phyloP scores from a whole-genome alignment of 2,113 vertebrate genomes.

The Paedocypris sp. region DNA sequence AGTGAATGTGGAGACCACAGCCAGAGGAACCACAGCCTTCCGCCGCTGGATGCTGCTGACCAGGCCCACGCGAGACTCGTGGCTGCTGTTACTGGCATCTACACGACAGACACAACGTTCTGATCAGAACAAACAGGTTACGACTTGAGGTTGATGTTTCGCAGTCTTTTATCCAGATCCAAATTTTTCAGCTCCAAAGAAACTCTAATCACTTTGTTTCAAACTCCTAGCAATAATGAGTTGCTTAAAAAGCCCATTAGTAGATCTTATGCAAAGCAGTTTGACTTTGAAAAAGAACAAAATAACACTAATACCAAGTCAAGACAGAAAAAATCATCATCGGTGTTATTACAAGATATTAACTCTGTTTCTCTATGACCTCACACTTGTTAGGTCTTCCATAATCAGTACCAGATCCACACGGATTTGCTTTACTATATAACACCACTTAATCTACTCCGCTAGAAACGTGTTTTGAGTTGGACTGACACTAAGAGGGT shows the following conservation, averaged over 20 bases:
- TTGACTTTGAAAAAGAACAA: too few relatives aligned
- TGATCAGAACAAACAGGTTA: neutral
- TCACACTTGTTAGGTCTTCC: neutral
- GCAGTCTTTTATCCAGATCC: too few relatives aligned
- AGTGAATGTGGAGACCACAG: slow-evolving; percentile 87
- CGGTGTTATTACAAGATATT: neutral
- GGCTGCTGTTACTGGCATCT: slow-evolving; percentile 98
- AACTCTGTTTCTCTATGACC: neutral
- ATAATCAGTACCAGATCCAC: neutral
- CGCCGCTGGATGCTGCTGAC: slow-evolving; percentile 70
- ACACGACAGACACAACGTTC: slow-evolving; percentile 36
- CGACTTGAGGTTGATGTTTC: too few relatives aligned
- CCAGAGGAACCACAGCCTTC: slow-evolving; percentile 83
- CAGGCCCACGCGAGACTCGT: slow-evolving; percentile 83
- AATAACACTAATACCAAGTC: too few relatives aligned
- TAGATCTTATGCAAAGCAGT: too few relatives aligned
- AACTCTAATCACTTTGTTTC: too few relatives aligned
- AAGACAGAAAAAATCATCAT: too few relatives aligned
- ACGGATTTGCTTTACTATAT: neutral
- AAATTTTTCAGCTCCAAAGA: too few relatives aligned
- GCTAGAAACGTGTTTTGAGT: neutral
- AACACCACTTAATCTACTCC: neutral
- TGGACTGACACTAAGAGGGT: slow-evolving; percentile 8
- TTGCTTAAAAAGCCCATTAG: too few relatives aligned
- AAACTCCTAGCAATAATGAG: too few relatives aligned